A percentile compares a stretch with the other conserved stretches of the same genome.
Conservation (phyloP, 2,888 invertebrate species). For the Patella depressa region DNA sequence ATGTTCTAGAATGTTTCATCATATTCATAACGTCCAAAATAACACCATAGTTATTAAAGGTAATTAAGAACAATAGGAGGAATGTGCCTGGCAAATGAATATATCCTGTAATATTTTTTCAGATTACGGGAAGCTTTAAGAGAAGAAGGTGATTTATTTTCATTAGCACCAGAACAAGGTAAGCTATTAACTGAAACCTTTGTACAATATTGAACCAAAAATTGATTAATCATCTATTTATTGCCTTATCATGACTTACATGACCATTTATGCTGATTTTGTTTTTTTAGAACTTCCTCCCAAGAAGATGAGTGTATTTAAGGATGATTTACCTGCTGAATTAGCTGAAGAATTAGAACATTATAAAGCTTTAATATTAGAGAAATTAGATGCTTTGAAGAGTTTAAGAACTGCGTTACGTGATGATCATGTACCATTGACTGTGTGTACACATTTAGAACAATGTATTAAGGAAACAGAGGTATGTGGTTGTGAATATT, state of each 20-base stretch:
- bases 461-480: constrained; percentile 70
- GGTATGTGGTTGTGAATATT: constrained; percentile 40
- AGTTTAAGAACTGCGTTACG: constrained; percentile 55
- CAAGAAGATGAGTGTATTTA: constrained; percentile 27
- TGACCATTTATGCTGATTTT: no score
- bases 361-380: constrained; percentile 62
- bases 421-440: constrained; percentile 65
- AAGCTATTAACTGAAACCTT: neutral
- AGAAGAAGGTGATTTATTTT: constrained; percentile 54
- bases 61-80: no score
- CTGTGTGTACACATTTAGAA: constrained; percentile 67
- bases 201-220: no score
- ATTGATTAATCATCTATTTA: no score
- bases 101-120: constrained; percentile 24
- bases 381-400: constrained; percentile 63
- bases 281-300: constrained; percentile 40
- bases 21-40: no score
- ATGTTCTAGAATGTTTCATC: no score
- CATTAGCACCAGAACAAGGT: constrained; percentile 52
- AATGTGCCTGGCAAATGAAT: no score
- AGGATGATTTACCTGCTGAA: constrained; percentile 54
- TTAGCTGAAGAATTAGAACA: constrained; percentile 64
- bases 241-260: no score
- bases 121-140: constrained; percentile 54
- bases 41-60: no score